phyloP scores from a whole-genome alignment of 1,140 invertebrate species.

The Anoplophora glabripennis region DNA sequence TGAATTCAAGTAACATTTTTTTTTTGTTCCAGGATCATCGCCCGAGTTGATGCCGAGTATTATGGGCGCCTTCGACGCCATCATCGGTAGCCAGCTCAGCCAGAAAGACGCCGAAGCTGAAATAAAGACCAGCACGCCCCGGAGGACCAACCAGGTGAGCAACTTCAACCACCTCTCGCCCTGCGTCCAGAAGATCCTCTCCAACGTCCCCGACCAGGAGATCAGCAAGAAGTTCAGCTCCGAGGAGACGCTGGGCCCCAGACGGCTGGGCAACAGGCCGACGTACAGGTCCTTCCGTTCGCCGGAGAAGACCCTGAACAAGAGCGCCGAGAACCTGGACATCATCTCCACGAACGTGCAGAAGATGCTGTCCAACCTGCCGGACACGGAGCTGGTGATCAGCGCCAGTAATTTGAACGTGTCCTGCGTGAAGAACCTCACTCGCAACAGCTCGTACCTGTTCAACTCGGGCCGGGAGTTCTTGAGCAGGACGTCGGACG shows the following conservation, averaged over 20 bases:
- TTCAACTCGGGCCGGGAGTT: conserved; percentile 16
- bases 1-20: background rate
- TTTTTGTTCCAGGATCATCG: conserved; percentile 42
- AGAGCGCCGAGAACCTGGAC: conserved; percentile 42
- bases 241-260: conserved; percentile 48
- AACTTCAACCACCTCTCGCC: conserved; percentile 56
- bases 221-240: conserved; percentile 50
- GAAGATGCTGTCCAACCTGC: conserved; percentile 57
- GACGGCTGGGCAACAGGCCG: conserved; percentile 37
- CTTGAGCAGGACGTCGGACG: conserved; percentile 7
- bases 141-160: conserved; percentile 36
- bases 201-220: conserved; percentile 53
- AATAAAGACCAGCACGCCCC: conserved; percentile 25
- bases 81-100: conserved; percentile 30
- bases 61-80: conserved; percentile 47
- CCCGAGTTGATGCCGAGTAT: conserved; percentile 48
- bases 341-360: conserved; percentile 56
- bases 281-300: conserved; percentile 55
- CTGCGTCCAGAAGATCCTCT: conserved; percentile 58
- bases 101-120: conserved; percentile 19
- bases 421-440: conserved; percentile 15
- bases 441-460: conserved; percentile 36
- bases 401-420: conserved; percentile 25
- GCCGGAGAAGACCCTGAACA: conserved; percentile 31
- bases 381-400: conserved; percentile 49